Conservation (phyloP, 2,113 vertebrate species). For the Platysternon megacephalum region DNA sequence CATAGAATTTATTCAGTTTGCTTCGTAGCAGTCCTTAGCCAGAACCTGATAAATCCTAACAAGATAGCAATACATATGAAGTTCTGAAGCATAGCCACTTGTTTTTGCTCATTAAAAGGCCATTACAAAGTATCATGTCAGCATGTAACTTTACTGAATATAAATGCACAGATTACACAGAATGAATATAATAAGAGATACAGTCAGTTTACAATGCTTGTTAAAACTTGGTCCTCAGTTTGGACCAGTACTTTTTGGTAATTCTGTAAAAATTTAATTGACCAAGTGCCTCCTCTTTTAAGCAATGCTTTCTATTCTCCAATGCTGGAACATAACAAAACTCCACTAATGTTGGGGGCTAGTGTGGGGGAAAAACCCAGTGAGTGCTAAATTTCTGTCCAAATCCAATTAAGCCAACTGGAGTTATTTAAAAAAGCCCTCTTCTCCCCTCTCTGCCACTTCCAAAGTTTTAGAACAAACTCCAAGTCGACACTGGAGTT, state of each 20-base stretch:
- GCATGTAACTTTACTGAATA: background rate
- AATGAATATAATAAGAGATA: background rate
- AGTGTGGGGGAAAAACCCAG: background rate
- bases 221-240: background rate
- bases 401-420: fast-evolving
- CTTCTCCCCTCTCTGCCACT: background rate
- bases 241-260: no score
- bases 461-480: background rate
- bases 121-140: background rate
- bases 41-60: background rate
- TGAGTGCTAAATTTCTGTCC: background rate
- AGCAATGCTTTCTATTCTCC: background rate
- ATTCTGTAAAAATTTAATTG: background rate
- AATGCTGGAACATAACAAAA: fast-evolving
- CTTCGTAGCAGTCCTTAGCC: background rate
- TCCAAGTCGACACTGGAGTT: background rate
- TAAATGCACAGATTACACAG: background rate
- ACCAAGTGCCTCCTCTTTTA: background rate
- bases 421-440: background rate
- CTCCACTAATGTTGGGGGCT: background rate
- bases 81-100: background rate
- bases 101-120: background rate
- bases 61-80: background rate
- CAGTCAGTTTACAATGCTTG: fast-evolving
- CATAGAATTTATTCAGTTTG: background rate